A percentile compares a stretch with the other conserved stretches of the same genome.
Conservation (phyloP, 2,888 invertebrate genomes). For the Netelia virgata region DNA sequence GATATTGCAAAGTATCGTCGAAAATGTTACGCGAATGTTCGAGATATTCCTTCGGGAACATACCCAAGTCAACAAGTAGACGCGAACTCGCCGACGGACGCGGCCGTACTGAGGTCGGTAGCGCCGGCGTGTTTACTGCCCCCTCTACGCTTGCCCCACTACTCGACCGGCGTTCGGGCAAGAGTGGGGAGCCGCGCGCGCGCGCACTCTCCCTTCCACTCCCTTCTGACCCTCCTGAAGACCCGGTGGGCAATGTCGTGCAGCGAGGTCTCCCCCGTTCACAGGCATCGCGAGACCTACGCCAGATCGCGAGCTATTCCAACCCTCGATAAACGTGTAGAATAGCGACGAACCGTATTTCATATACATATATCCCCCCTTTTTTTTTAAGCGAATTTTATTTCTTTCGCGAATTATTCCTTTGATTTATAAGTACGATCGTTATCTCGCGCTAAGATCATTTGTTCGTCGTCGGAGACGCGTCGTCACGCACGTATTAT, state of each 20-base stretch:
- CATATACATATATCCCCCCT: neutral
- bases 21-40: neutral
- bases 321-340: neutral
- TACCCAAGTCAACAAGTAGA: constrained; percentile 58
- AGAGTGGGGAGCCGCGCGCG: constrained; percentile 37
- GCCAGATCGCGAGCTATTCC: neutral
- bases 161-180: neutral
- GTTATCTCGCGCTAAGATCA: neutral
- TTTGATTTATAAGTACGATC: neutral
- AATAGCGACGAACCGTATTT: neutral
- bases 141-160: constrained; percentile 64
- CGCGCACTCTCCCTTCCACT: constrained; percentile 23
- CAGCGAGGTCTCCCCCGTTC: constrained; percentile 2
- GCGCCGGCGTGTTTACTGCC: constrained; percentile 83
- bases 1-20: neutral
- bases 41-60: constrained; percentile 35
- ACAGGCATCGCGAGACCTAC: neutral
- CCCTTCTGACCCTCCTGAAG: constrained; percentile 20
- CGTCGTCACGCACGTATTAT: neutral
- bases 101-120: constrained; percentile 78
- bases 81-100: constrained; percentile 74
- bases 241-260: constrained; percentile 24
- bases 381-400: neutral
- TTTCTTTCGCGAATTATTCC: neutral
- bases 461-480: neutral